A percentile compares a stretch with the other conserved stretches of the same genome.
Conservation (phyloP, 2,797 vertebrate species). For the Hippocampus kuda region DNA sequence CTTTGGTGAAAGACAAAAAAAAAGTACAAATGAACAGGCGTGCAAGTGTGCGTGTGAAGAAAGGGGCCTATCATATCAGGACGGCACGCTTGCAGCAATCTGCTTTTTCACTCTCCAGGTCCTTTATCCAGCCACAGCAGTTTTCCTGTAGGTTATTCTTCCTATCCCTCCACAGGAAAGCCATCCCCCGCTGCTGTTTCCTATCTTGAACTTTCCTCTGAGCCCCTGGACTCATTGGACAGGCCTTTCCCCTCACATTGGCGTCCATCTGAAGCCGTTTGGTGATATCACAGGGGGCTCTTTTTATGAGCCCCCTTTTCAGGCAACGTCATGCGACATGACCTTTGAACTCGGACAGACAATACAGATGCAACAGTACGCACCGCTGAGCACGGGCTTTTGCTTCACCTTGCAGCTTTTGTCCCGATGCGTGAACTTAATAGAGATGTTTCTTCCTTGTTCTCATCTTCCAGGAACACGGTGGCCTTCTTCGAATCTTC, state of each 20-base stretch:
- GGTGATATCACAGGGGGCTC: slow-evolving; percentile 7
- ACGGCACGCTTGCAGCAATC: slow-evolving; percentile 50
- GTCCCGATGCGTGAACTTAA: slow-evolving; percentile 31
- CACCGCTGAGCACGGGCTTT: slow-evolving; percentile 10
- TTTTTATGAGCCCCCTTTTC: slow-evolving; percentile 2
- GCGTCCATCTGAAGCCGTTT: slow-evolving; percentile 32
- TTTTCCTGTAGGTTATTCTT: slow-evolving; percentile 70
- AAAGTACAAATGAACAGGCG: slow-evolving; percentile 22
- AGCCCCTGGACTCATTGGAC: slow-evolving; percentile 37
- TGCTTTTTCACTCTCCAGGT: slow-evolving; percentile 59
- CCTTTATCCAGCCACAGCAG: slow-evolving; percentile 62
- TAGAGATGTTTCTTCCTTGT: slow-evolving; percentile 14
- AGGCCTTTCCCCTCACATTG: slow-evolving; percentile 44
- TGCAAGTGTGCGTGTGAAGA: slow-evolving; percentile 56
- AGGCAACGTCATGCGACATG: slow-evolving; percentile 1
- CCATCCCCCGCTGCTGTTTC: slow-evolving; percentile 58
- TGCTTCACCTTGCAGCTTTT: slow-evolving; percentile 34
- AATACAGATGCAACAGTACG: slow-evolving; percentile 5
- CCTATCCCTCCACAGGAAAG: slow-evolving; percentile 67
- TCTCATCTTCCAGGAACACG: slow-evolving; percentile 67
- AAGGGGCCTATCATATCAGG: slow-evolving; percentile 51
- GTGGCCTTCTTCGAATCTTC: slow-evolving; percentile 95
- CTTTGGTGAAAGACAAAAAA: slow-evolving; percentile 23
- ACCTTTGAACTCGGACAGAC: slow-evolving; percentile 3
- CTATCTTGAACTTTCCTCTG: slow-evolving; percentile 59